These are phyloP conservation scores for Parasteatoda lunata DNA, from an alignment of 2,888 invertebrate species.

Conservation along the genomic window DNA sequence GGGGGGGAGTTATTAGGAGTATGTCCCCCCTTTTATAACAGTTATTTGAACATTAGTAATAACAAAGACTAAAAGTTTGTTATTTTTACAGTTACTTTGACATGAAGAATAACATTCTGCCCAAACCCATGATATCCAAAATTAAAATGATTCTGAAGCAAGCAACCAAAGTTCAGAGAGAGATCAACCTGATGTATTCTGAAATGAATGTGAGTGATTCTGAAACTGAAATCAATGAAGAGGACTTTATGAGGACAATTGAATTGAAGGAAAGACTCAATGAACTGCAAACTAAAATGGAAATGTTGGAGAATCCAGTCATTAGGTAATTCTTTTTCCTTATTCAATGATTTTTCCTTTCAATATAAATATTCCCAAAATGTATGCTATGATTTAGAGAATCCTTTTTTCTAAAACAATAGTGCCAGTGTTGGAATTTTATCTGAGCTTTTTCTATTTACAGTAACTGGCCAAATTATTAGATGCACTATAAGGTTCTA, in stretches of 20 bases:
- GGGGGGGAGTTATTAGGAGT: neutral
- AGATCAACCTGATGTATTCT: constrained; percentile 61
- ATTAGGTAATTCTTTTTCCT: constrained; percentile 54
- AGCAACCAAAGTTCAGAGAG: constrained; percentile 57
- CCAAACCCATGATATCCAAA: constrained; percentile 64
- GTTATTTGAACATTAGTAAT: neutral
- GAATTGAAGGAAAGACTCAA: constrained; percentile 68
- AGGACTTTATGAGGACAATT: constrained; percentile 69
- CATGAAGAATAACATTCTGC: constrained; percentile 68
- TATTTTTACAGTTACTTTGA: constrained; percentile 68
- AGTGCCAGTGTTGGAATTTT: too few species aligned
- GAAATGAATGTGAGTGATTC: constrained; percentile 70
- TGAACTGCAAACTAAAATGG: constrained; percentile 70
- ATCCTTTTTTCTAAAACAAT: too few species aligned
- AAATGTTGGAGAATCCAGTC: constrained; percentile 70
- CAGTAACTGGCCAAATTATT: too few species aligned
- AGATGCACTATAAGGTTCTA: too few species aligned
- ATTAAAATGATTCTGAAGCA: constrained; percentile 67
- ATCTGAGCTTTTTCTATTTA: too few species aligned
- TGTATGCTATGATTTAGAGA: too few species aligned
- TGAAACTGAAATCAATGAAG: constrained; percentile 70
- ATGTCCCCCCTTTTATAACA: neutral
- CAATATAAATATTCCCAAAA: too few species aligned
- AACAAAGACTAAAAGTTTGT: neutral
- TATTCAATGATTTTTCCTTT: too few species aligned